phyloP scores from a whole-genome alignment of 2,113 vertebrate genomes.

The Urocolius indicus region DNA sequence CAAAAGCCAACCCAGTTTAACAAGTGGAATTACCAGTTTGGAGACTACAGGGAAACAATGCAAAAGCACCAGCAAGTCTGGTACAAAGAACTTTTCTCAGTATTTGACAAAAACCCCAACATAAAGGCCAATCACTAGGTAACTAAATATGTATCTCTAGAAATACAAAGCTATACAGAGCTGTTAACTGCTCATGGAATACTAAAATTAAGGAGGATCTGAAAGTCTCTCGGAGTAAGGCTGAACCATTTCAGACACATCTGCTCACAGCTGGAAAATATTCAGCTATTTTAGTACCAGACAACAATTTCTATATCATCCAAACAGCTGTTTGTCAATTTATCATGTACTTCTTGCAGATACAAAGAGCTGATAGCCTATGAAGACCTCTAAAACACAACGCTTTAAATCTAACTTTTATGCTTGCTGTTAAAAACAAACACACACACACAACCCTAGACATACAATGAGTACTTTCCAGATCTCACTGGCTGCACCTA shows the following conservation, averaged over 20 bases:
- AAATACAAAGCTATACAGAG: neutral
- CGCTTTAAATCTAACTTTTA: neutral
- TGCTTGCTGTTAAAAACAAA: neutral
- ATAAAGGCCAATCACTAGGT: neutral
- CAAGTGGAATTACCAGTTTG: constrained; percentile 61
- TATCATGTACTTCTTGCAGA: neutral
- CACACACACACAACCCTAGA: neutral
- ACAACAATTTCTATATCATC: constrained; percentile 1
- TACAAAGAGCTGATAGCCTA: neutral
- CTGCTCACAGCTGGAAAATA: neutral
- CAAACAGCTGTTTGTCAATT: constrained; percentile 35
- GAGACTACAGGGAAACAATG: neutral
- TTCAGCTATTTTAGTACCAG: neutral
- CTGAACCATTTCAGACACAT: neutral
- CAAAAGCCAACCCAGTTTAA: constrained; percentile 44
- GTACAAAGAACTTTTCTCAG: constrained; percentile 33
- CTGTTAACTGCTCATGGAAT: neutral
- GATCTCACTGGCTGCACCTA: neutral
- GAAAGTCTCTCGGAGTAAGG: neutral
- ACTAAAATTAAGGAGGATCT: constrained; percentile 20
- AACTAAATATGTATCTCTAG: neutral
- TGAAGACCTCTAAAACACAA: neutral
- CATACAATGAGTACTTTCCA: neutral
- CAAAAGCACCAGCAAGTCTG: neutral
- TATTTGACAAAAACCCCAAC: neutral